These are phyloP conservation scores for Lophius piscatorius DNA, from an alignment of 2,113 vertebrate species.

Conservation along the genomic window DNA sequence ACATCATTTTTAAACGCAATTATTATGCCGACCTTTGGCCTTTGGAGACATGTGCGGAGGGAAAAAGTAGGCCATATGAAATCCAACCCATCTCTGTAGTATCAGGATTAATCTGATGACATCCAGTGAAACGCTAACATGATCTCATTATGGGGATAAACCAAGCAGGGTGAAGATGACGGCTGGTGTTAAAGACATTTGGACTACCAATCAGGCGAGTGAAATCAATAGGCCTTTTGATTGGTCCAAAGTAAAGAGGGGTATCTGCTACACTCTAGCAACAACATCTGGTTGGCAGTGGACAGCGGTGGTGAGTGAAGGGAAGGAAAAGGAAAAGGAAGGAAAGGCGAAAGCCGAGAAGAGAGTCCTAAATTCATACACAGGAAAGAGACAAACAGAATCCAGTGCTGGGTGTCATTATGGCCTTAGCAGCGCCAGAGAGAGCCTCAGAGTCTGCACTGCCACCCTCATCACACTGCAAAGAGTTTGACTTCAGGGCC, in stretches of 20 bases:
- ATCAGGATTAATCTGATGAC: constrained; percentile 66
- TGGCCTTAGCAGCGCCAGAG: constrained; percentile 29
- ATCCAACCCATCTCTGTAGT: constrained; percentile 55
- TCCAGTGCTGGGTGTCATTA: constrained; percentile 66
- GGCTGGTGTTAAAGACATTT: constrained; percentile 53
- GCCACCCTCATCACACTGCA: not conserved
- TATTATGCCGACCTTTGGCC: constrained; percentile 51
- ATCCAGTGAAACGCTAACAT: constrained; percentile 63
- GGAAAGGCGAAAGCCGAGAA: constrained; percentile 33
- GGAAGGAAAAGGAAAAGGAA: constrained; percentile 39
- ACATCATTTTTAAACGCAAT: constrained; percentile 32
- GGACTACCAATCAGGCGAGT: constrained; percentile 45
- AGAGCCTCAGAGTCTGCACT: no score
- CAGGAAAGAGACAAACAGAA: constrained; percentile 31
- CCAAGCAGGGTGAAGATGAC: constrained; percentile 41
- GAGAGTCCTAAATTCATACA: constrained; percentile 39
- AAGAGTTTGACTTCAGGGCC: no score
- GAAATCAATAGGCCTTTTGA: constrained; percentile 58
- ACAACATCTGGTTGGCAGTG: constrained; percentile 74
- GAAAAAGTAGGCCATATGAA: constrained; percentile 52
- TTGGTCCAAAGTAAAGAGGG: constrained; percentile 54
- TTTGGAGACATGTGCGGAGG: constrained; percentile 32
- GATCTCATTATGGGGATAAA: constrained; percentile 59
- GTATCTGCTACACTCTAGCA: constrained; percentile 50
- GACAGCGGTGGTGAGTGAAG: constrained; percentile 45